A percentile compares a stretch with the other conserved stretches of the same genome.
These are phyloP conservation scores for Elegia similella DNA, from an alignment of 2,888 invertebrate species.

Conservation along the genomic window DNA sequence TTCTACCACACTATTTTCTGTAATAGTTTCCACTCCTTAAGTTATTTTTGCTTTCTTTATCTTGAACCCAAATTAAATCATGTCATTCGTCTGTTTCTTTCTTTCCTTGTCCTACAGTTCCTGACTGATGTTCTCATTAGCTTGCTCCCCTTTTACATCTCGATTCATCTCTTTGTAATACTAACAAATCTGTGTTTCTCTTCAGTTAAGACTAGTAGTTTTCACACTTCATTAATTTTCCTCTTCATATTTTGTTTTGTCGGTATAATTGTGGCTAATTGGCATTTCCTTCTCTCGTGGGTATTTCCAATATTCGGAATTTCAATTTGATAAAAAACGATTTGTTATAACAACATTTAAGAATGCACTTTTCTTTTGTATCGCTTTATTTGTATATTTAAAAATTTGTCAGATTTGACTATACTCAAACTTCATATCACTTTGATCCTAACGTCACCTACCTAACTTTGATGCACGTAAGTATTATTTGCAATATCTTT, in stretches of 20 bases:
- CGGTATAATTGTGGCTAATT: constrained; percentile 28
- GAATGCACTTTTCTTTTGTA: not conserved
- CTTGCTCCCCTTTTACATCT: not conserved
- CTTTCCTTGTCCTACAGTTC: constrained; percentile 3
- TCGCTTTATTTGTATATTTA: not conserved
- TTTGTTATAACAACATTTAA: not conserved
- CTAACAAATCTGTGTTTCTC: constrained; percentile 26
- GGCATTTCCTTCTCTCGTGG: constrained; percentile 32
- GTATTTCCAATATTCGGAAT: not conserved
- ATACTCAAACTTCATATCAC: too few species aligned
- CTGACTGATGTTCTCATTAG: constrained; percentile 28
- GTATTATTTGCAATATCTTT: not conserved
- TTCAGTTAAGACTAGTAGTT: constrained; percentile 30
- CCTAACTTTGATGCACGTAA: too few species aligned
- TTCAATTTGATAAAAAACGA: not conserved
- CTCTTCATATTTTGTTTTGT: constrained; percentile 24
- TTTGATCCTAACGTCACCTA: too few species aligned
- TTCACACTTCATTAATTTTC: constrained; percentile 36
- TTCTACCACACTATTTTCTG: constrained; percentile 36
- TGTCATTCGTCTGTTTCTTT: not conserved
- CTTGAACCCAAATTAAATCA: not conserved
- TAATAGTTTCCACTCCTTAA: not conserved
- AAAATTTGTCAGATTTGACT: not conserved
- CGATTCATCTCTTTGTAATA: not conserved
- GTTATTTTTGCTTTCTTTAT: not conserved